A percentile compares a stretch with the other conserved stretches of the same genome.
Conservation (phyloP, 2,797 vertebrate species). For the Cossypha caffra region DNA sequence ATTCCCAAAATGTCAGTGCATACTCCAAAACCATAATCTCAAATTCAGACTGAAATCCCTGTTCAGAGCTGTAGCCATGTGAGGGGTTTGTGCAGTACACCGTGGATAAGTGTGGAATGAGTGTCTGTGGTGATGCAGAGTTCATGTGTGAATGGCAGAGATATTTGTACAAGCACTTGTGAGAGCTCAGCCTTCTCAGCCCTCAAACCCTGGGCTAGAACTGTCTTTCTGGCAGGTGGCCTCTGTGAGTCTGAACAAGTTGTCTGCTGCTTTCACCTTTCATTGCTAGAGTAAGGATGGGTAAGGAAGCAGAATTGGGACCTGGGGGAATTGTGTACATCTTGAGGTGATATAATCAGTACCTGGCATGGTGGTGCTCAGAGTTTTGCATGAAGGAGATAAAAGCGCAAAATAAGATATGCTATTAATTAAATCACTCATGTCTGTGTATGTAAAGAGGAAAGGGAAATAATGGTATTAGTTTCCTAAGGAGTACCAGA, state of each 20-base stretch:
- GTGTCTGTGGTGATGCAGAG: background rate
- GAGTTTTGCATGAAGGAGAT: background rate
- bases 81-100: background rate
- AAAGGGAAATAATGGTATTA: background rate
- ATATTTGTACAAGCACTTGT: background rate
- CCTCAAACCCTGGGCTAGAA: background rate
- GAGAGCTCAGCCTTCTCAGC: fast-evolving
- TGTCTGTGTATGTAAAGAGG: background rate
- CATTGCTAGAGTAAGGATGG: background rate
- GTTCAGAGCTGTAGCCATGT: background rate
- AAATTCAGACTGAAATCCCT: background rate
- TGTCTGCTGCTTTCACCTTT: background rate
- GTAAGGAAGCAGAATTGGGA: background rate
- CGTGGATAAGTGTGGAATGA: background rate
- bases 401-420: background rate
- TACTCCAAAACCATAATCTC: background rate
- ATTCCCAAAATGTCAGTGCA: background rate
- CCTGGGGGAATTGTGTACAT: background rate
- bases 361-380: background rate
- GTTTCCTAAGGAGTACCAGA: background rate
- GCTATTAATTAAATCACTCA: background rate
- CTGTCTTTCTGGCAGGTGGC: background rate
- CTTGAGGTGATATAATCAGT: background rate
- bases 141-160: background rate
- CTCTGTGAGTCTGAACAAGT: background rate